Evolutionary conservation across 2,888 invertebrate species (phyloP).

Genomic region (Tenthredo mesomela): DNA sequence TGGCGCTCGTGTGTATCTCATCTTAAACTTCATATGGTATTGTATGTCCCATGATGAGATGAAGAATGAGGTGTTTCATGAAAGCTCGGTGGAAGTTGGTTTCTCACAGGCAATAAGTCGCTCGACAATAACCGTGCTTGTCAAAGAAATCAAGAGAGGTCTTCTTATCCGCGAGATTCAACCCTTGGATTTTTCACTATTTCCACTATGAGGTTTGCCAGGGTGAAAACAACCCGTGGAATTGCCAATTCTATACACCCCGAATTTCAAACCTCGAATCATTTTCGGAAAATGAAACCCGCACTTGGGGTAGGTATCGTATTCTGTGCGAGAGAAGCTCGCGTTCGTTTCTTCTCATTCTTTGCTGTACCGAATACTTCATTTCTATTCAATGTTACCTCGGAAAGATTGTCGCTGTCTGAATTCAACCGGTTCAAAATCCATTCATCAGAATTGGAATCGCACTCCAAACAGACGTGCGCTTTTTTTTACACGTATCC

Average conservation of each 20-base stretch:
- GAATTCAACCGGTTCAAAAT: background rate
- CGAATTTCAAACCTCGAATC: background rate
- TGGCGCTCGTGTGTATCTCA: background rate
- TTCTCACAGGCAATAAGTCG: background rate
- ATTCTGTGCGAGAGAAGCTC: background rate
- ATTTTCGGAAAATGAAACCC: background rate
- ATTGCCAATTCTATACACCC: constrained; percentile 66
- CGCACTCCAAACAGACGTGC: background rate
- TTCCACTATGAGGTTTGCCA: no score
- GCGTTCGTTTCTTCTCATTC: background rate
- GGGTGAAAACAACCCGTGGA: constrained; percentile 59
- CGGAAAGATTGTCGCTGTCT: background rate
- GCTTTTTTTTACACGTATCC: background rate
- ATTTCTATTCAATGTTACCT: background rate
- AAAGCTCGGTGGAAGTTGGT: background rate
- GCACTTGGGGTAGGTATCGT: background rate
- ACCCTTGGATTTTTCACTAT: background rate
- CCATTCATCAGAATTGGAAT: background rate
- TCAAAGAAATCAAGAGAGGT: constrained; percentile 40
- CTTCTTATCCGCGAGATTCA: background rate
- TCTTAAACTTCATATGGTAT: background rate
- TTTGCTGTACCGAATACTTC: background rate
- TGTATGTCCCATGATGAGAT: background rate
- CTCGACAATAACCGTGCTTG: constrained; percentile 32
- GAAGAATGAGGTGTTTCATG: background rate